A percentile compares a stretch with the other conserved stretches of the same genome.
Conservation (phyloP, 2,888 invertebrate species). For the Ametastegia equiseti region DNA sequence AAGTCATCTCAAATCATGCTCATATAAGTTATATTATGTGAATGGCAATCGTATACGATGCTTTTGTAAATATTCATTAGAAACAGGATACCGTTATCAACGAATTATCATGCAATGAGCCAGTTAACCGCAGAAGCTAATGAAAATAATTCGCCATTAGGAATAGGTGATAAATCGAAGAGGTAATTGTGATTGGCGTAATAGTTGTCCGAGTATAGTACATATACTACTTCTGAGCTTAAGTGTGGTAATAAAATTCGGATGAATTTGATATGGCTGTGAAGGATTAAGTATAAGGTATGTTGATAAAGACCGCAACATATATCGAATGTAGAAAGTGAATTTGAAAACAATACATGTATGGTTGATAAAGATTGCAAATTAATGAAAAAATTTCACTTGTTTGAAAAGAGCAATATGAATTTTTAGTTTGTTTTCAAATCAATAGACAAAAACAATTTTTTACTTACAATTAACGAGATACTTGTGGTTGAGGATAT, state of each 20-base stretch:
- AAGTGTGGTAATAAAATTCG: neutral
- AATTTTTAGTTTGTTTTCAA: too few species aligned
- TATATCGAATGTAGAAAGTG: neutral
- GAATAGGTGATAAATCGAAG: neutral
- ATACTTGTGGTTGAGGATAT: neutral
- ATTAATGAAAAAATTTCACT: too few species aligned
- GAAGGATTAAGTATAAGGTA: neutral
- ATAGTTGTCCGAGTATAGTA: neutral
- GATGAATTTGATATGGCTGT: neutral
- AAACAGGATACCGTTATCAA: slow-evolving; percentile 6
- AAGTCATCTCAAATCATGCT: neutral
- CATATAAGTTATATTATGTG: neutral
- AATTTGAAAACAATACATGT: neutral
- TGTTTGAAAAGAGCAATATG: too few species aligned
- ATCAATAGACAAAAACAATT: neutral
- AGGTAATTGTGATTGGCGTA: neutral
- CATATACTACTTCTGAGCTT: neutral
- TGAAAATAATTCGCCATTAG: neutral
- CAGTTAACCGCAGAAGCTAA: neutral
- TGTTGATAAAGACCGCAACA: neutral
- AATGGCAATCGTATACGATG: neutral
- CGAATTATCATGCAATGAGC: neutral
- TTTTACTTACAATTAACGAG: slow-evolving; percentile 8
- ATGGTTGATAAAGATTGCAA: too few species aligned
- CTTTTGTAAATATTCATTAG: slow-evolving; percentile 14